These are phyloP conservation scores for Podabrus alpinus DNA, from an alignment of 2,888 invertebrate genomes.

Conservation along the genomic window DNA sequence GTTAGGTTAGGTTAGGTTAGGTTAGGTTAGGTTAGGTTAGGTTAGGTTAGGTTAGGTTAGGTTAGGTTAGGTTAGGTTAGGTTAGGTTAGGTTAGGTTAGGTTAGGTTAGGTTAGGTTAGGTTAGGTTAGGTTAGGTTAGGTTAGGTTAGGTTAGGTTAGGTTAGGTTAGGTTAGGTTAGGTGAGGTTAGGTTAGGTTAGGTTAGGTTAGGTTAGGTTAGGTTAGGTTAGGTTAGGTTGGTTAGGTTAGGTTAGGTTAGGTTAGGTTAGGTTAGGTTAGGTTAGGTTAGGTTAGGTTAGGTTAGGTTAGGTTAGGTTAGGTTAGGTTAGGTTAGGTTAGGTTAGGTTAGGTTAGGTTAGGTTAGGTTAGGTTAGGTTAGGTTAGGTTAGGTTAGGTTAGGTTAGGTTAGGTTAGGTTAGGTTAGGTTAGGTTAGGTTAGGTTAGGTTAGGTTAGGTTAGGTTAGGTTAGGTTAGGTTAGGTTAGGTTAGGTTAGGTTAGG, in stretches of 20 bases:
- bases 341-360: conserved; percentile 36
- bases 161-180: conserved; percentile 30
- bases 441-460: no score
- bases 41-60: conserved; percentile 10
- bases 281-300: conserved; percentile 40
- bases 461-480: no score
- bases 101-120: conserved; percentile 27
- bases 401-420: no score
- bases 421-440: no score
- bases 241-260: no score
- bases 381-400: no score
- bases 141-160: conserved; percentile 17
- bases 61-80: conserved; percentile 5
- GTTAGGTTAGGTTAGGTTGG: no score
- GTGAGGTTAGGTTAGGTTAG: conserved; percentile 19
- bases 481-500: no score
- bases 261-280: conserved; percentile 22
- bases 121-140: conserved; percentile 24
- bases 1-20: conserved; percentile 13
- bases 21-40: conserved; percentile 14
- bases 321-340: conserved; percentile 34
- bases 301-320: conserved; percentile 39
- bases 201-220: no score
- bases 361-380: background rate
- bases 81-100: conserved; percentile 7